Base-by-base conservation (phyloP, 2,113 vertebrate species). In the Menura novaehollandiae region DNA sequence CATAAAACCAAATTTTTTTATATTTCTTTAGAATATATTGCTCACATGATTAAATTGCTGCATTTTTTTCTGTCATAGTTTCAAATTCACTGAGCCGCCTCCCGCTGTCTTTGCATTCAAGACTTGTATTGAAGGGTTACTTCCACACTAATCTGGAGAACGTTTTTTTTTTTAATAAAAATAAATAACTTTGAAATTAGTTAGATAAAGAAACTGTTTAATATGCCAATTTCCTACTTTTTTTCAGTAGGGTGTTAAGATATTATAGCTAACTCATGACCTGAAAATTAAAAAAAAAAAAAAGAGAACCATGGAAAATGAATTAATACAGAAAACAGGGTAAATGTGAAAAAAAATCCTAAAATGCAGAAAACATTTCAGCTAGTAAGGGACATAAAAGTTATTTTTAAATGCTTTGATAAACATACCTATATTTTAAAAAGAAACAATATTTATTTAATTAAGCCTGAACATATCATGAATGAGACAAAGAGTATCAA, bases 381-480 rank as follows among this genome's bases (percentile, higher is more conserved):
- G 12, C 7, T 58, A 24, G 27, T 32, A 59, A 67, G 20, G 22
- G 11, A 35, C 32, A 60, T 35, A 41, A 51, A 47, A 37, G 2
- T 8, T 30, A 44, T 47, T 77, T 51, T 37, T 2, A 8, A 81
- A 73, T 27, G 1, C 11, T 72, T 86, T 67, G 37, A 73, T 43
- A 47, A 72, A 37, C 43, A 7, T 2, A 16, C 44, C 0, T 3
- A 37, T 60, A 18, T 35, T 66, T 22, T 1, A 2, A 32, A 41
- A 55, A 44, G 1, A 43, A n/a, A 15, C 2, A 20, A 15, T 37
- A 10, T 85, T 72, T 73, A 13, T 78, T 66, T 67, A 7, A 62
- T 14, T 56, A 30, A 85, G 19, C 11, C 10, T 56, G 47, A 81
- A 77, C 33, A 46, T 39, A 41, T 8, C 24, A 33, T 32, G 24